Evolutionary conservation across 2,888 invertebrate genomes (phyloP).

Genomic region (Tiphia femorata): DNA sequence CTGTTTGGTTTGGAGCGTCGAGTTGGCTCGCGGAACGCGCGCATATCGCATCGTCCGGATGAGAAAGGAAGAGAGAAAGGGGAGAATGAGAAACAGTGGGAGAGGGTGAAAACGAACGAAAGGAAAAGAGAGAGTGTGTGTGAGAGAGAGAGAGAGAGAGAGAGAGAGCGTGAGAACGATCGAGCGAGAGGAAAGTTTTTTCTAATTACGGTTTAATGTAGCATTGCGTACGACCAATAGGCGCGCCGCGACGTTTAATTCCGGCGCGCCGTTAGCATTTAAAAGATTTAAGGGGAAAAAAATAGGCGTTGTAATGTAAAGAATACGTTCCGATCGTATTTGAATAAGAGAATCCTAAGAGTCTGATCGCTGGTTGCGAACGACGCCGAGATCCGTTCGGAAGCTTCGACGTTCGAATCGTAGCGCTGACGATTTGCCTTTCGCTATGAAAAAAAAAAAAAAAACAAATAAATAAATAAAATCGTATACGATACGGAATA

Average conservation of each 20-base stretch:
- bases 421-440: no score
- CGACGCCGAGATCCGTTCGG: conserved; percentile 43
- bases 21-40: no score
- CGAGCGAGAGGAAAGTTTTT: conserved; percentile 64
- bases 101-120: conserved; percentile 1
- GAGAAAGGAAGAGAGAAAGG: not conserved
- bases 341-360: conserved; percentile 54
- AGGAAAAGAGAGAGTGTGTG: no score
- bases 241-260: conserved; percentile 52
- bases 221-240: conserved; percentile 67
- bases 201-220: conserved; percentile 64
- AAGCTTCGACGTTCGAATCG: conserved; percentile 30
- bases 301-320: conserved; percentile 61
- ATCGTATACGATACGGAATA: no score
- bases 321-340: conserved; percentile 58
- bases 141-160: conserved; percentile 15
- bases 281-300: no score
- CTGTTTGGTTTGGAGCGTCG: no score
- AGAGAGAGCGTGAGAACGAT: conserved; percentile 41
- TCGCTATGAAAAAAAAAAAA: no score
- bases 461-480: no score
- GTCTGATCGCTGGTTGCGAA: conserved; percentile 48
- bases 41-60: not conserved
- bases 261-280: conserved; percentile 56
- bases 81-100: not conserved